Evolutionary conservation across 2,113 vertebrate genomes (phyloP).

Genomic region (Phaethon lepturus): DNA sequence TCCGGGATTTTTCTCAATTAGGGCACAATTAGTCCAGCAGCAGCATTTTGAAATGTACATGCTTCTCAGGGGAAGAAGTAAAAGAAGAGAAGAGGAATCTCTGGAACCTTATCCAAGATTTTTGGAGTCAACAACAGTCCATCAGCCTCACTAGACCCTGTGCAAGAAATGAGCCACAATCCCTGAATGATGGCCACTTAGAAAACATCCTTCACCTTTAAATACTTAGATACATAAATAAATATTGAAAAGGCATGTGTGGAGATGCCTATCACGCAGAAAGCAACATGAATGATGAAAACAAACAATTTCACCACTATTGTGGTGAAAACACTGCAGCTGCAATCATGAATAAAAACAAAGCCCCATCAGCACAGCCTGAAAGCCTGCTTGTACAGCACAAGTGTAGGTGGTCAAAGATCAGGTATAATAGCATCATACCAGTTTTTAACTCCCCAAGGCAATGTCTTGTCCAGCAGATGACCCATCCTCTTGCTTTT

Average conservation of each 20-base stretch:
- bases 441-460: neutral
- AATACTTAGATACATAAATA: neutral
- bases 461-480: neutral
- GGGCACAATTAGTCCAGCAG: neutral
- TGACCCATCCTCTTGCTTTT: neutral
- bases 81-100: neutral
- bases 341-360: constrained; percentile 2
- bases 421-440: neutral
- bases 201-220: neutral
- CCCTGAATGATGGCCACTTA: neutral
- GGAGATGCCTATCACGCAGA: neutral
- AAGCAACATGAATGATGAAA: neutral
- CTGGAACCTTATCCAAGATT: neutral
- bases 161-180: neutral
- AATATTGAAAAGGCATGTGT: neutral
- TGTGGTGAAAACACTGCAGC: neutral
- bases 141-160: neutral
- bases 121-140: neutral
- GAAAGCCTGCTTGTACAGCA: neutral
- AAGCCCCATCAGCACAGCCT: neutral
- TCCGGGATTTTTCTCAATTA: neutral
- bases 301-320: neutral
- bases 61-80: neutral
- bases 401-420: neutral
- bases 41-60: neutral